Evolutionary conservation across 2,888 invertebrate genomes (phyloP), one percentile per base, ranked within the genome.

Genomic region (Pseudoips prasinana): DNA sequence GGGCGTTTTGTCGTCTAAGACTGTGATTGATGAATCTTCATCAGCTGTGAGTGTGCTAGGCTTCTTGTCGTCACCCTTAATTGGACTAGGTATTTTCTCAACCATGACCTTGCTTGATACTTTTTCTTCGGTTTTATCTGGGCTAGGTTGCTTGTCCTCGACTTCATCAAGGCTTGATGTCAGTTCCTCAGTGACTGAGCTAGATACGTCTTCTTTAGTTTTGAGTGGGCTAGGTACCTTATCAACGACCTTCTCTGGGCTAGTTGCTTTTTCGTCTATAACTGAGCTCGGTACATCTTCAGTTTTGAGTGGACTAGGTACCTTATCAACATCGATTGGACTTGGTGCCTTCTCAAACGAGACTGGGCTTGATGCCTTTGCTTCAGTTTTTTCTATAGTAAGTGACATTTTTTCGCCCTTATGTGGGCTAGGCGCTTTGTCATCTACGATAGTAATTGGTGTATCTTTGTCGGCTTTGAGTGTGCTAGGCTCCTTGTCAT

Each of bases 41-140:
- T 36, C 27, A 0, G 27, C 33, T 7, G 32, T 28, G 1, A 25
- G 25, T n/a, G 23, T 43, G 27, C 34, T 41, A 10, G 8, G 27
- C n/a, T 4, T 11, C 6, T 24, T 34, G 0, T 32, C 33, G 2
- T 30, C 10, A 7, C 10, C 3, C 14, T 14, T 14, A 3, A 5
- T 14, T 7, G 25, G 27, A 7, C 36, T 41, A 3, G 11, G 10
- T 7, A 14, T 10, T 34, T 0, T 34, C 29, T 0, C 31, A 4
- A 1, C 4, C 1, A 7, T 10, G 0, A 6, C 14, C 1, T 18
- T n/a, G n/a, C n/a, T 24, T 0, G 25, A 18, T 0, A 9, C 22
- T 3, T 39, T 27, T 0, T 40, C 31, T 3, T 30, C 9, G 3
- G 5, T 2, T 17, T 33, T 33, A 0, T 9, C 8, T 1, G 31